Percentiles rank a stretch among this genome's conserved stretches.
Evolutionary conservation across 2,888 invertebrate genomes (phyloP).

Genomic region (Listrodromus nycthemerus): DNA sequence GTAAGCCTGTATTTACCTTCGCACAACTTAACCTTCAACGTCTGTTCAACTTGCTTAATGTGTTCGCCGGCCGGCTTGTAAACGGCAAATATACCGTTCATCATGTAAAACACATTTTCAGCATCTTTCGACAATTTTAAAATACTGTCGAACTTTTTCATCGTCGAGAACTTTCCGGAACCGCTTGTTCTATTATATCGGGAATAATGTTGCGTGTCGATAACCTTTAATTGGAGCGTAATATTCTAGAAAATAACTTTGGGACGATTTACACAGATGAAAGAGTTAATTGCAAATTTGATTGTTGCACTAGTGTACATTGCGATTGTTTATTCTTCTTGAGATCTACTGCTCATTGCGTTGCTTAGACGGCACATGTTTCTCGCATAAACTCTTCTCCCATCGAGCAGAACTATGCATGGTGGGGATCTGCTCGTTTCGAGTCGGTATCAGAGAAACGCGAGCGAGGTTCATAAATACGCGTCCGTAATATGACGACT

Average conservation of each 20-base stretch:
- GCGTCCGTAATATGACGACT: not conserved
- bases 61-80: constrained; percentile 90
- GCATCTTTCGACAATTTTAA: constrained; percentile 83
- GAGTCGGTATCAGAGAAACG: not conserved
- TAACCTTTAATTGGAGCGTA: not conserved
- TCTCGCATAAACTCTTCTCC: not conserved
- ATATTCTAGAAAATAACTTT: not conserved
- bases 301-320: not conserved
- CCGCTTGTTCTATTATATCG: not conserved
- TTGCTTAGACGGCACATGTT: not conserved
- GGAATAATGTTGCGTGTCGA: not conserved
- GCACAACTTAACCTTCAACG: constrained; percentile 88
- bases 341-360: not conserved
- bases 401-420: not conserved
- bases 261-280: not conserved
- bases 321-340: not conserved
- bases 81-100: constrained; percentile 92
- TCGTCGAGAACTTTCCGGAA: not conserved
- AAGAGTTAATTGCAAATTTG: not conserved
- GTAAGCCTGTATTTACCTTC: constrained; percentile 86
- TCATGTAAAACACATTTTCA: constrained; percentile 87
- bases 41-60: constrained; percentile 86
- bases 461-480: not conserved
- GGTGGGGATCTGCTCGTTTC: not conserved
- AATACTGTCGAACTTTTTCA: constrained; percentile 42